A percentile compares a stretch with the other conserved stretches of the same genome.
Evolutionary conservation across 30 jellyfish, hydroid and myxozoan genomes (phyloP).

Genomic region (Aurelia aurita): DNA sequence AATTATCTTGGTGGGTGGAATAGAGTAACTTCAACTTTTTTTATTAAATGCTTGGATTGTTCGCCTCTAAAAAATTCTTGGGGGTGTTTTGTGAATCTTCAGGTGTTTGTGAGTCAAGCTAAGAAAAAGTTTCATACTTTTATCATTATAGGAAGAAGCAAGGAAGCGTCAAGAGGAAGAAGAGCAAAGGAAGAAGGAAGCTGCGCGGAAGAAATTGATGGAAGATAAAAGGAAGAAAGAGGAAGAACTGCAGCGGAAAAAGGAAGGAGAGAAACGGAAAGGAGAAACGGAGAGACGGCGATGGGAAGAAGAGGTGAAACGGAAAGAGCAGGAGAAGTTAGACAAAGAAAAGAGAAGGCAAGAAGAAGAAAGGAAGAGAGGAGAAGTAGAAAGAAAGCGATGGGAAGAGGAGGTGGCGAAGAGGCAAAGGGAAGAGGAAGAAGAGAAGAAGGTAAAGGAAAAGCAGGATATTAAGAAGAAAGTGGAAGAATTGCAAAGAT

Average conservation of each 20-base stretch:
- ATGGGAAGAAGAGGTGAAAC: slow-evolving; percentile 62
- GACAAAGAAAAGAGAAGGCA: slow-evolving; percentile 28
- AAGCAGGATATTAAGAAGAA: slow-evolving; percentile 69
- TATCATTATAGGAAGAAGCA: background rate
- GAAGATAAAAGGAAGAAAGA: slow-evolving; percentile 60
- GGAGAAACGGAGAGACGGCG: slow-evolving; percentile 58
- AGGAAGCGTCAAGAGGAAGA: background rate
- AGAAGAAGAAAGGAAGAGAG: slow-evolving; percentile 32
- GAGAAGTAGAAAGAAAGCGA: slow-evolving; percentile 33
- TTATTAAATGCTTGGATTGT: too few species aligned
- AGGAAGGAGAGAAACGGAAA: slow-evolving; percentile 51
- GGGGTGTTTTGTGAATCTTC: too few species aligned
- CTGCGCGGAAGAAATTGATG: slow-evolving; percentile 46
- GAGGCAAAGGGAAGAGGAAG: slow-evolving; percentile 22
- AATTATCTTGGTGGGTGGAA: too few species aligned
- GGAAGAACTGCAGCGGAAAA: slow-evolving; percentile 34
- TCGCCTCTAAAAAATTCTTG: too few species aligned
- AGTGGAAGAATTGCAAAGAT: slow-evolving; percentile 89
- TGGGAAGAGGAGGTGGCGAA: slow-evolving; percentile 43
- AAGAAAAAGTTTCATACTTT: too few species aligned
- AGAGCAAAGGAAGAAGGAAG: slow-evolving; percentile 26
- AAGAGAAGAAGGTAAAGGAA: slow-evolving; percentile 25
- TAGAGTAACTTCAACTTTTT: too few species aligned
- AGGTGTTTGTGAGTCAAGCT: too few species aligned
- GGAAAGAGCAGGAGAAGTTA: slow-evolving; percentile 38